phyloP scores from a whole-genome alignment of 2,888 invertebrate species.

The Romanomermis culicivorax region DNA sequence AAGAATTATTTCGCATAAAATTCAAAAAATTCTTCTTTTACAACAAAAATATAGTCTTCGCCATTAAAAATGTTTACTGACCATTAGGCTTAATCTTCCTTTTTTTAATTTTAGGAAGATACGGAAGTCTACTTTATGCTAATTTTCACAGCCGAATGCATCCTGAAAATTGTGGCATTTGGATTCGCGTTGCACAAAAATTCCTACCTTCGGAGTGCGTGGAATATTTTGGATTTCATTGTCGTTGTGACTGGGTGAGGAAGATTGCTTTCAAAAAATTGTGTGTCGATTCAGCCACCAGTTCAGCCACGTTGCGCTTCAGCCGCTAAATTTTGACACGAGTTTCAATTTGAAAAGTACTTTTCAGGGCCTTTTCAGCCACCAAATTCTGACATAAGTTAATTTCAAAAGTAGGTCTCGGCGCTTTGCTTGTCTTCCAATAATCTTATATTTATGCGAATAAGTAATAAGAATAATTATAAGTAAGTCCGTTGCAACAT shows the following conservation, averaged over 20 bases:
- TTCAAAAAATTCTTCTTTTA: too few species aligned
- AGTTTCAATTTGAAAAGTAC: neutral
- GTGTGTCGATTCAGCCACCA: too few species aligned
- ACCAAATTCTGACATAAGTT: neutral
- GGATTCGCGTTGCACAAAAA: conserved; percentile 98
- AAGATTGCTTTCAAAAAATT: neutral
- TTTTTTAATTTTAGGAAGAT: conserved; percentile 71
- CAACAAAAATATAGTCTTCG: too few species aligned
- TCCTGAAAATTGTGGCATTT: conserved; percentile 98
- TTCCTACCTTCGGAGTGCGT: conserved; percentile 97
- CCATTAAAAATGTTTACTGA: too few species aligned
- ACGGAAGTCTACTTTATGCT: conserved; percentile 99
- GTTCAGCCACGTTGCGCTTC: too few species aligned
- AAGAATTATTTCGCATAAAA: too few species aligned
- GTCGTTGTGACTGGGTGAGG: conserved; percentile 99
- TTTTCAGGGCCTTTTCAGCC: neutral
- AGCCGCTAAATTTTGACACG: neutral
- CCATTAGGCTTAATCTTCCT: too few species aligned
- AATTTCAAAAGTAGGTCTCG: too few species aligned
- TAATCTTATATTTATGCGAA: too few species aligned
- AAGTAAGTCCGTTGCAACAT: too few species aligned
- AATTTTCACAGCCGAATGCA: conserved; percentile 99
- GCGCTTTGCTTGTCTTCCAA: too few species aligned
- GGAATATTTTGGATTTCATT: conserved; percentile 99
- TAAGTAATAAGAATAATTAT: too few species aligned